Evolutionary conservation across 2,888 invertebrate species (phyloP).

Genomic region (Ectemnius continuus): DNA sequence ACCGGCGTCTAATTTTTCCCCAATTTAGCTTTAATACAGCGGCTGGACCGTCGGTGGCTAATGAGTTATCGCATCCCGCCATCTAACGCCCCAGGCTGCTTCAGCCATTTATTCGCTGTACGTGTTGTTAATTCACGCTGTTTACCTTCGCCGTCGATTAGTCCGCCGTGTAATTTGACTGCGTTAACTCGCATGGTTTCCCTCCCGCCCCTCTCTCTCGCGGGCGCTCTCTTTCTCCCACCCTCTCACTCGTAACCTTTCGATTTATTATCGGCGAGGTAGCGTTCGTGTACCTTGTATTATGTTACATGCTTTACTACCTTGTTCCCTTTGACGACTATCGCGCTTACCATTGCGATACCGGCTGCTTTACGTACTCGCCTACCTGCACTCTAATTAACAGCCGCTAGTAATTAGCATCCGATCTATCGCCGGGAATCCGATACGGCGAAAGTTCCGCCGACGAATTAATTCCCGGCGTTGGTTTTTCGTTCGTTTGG

Average conservation of each 20-base stretch:
- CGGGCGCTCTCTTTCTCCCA: too few relatives aligned
- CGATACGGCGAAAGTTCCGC: too few relatives aligned
- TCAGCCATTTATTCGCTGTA: slow-evolving; percentile 36
- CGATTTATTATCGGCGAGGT: slow-evolving; percentile 9
- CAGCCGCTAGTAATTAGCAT: slow-evolving; percentile 3
- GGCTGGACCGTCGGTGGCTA: slow-evolving; percentile 12
- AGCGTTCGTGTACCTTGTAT: slow-evolving; percentile 5
- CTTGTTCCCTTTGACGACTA: slow-evolving; percentile 1
- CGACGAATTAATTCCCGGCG: too few relatives aligned
- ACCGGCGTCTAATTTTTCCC: background rate
- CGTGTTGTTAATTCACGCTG: slow-evolving; percentile 43
- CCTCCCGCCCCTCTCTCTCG: too few relatives aligned
- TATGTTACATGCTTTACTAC: slow-evolving; percentile 6
- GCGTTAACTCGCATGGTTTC: slow-evolving; percentile 28
- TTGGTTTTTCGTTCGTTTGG: too few relatives aligned
- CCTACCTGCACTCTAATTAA: slow-evolving; percentile 2
- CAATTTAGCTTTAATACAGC: background rate
- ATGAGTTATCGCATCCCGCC: slow-evolving; percentile 29
- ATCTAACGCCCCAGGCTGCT: slow-evolving; percentile 29
- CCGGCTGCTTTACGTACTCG: background rate
- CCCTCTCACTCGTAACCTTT: slow-evolving; percentile 30
- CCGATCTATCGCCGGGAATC: too few relatives aligned
- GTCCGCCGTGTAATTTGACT: slow-evolving; percentile 44
- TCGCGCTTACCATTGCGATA: background rate
- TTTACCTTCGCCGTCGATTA: slow-evolving; percentile 40